phyloP scores from a whole-genome alignment of 2,113 vertebrate species.

The Cnemophilus loriae region DNA sequence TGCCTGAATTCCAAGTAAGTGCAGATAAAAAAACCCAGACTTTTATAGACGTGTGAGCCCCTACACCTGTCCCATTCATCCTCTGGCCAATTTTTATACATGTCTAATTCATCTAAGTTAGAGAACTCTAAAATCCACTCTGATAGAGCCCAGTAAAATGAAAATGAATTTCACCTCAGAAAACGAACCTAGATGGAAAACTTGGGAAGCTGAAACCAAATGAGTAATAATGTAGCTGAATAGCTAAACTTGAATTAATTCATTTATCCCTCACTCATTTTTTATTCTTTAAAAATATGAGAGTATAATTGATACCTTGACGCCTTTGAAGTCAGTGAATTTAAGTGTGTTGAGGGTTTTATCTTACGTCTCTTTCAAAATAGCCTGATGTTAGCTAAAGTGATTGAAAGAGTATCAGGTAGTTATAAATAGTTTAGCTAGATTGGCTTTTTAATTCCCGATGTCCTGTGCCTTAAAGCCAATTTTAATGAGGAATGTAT shows the following conservation, averaged over 20 bases:
- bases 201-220: not conserved
- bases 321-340: not conserved
- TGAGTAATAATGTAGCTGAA: not conserved
- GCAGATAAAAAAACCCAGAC: not conserved
- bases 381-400: not conserved
- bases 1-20: not conserved
- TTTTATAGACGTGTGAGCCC: not conserved
- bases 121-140: not conserved
- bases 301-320: not conserved
- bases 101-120: not conserved
- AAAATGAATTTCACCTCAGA: not conserved
- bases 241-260: not conserved
- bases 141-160: not conserved
- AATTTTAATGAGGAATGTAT: conserved; percentile 10
- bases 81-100: not conserved
- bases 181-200: not conserved
- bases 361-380: conserved; percentile 9
- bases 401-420: not conserved
- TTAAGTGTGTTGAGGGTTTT: not conserved
- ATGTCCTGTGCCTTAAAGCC: not conserved
- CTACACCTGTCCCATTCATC: not conserved
- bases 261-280: not conserved
- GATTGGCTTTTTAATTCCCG: conserved; percentile 19
- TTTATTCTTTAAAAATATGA: not conserved
- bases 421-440: conserved; percentile 31